Percentiles rank a stretch among this genome's conserved stretches.
phyloP scores from a whole-genome alignment of 2,888 invertebrate genomes.

The Andrena chrysosceles region DNA sequence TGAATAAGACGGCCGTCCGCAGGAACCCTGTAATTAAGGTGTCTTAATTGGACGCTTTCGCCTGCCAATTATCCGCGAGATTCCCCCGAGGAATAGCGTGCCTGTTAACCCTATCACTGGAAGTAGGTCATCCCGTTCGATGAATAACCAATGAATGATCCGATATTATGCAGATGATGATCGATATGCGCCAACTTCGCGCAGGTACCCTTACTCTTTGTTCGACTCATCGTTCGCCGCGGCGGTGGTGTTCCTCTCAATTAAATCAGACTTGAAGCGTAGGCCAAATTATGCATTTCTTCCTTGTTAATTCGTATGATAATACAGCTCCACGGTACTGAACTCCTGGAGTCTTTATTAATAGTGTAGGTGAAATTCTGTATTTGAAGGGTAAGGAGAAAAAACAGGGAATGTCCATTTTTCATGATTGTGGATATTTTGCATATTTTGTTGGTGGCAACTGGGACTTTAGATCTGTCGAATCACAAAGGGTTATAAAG shows the following conservation, averaged over 20 bases:
- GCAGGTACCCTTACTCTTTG: neutral
- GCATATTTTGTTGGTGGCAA: too few relatives aligned
- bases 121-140: constrained; percentile 60
- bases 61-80: constrained; percentile 72
- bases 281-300: neutral
- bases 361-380: too few relatives aligned
- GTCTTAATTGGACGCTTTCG: constrained; percentile 75
- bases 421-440: too few relatives aligned
- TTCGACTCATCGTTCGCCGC: neutral
- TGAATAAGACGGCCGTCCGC: constrained; percentile 58
- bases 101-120: constrained; percentile 54
- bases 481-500: too few relatives aligned
- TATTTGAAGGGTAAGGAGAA: too few relatives aligned
- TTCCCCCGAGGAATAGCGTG: constrained; percentile 52
- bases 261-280: neutral
- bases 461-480: too few relatives aligned
- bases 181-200: constrained; percentile 4
- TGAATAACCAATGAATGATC: constrained; percentile 36
- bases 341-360: neutral
- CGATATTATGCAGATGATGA: constrained; percentile 17
- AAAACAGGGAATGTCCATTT: too few relatives aligned
- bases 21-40: constrained; percentile 74
- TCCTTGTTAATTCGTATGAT: neutral
- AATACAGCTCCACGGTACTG: neutral
- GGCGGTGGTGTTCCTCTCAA: neutral